phyloP scores from a whole-genome alignment of 2,113 vertebrate species.

The Pipa parva region DNA sequence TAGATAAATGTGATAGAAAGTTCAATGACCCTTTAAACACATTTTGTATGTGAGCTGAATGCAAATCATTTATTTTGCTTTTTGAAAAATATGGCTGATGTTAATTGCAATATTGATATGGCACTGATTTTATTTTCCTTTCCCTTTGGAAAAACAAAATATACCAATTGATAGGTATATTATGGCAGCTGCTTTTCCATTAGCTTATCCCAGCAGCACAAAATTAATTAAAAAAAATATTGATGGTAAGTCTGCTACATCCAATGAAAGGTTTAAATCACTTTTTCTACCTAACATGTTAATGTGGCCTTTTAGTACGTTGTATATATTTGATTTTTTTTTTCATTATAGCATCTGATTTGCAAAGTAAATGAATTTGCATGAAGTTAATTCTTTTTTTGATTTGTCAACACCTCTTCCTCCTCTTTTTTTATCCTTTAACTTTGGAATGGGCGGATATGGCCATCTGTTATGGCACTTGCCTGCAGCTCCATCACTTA shows the following conservation, averaged over 20 bases:
- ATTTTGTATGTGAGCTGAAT: background rate
- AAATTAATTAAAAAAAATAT: constrained; percentile 70
- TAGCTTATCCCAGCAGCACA: constrained; percentile 58
- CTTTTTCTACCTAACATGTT: too few relatives aligned
- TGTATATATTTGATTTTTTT: too few relatives aligned
- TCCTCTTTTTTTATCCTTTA: constrained; percentile 56
- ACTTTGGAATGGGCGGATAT: constrained; percentile 63
- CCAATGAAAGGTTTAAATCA: too few relatives aligned
- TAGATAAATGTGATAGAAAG: background rate
- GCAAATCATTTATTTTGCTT: background rate
- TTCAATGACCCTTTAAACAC: background rate
- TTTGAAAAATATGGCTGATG: background rate
- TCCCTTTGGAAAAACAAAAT: constrained; percentile 22
- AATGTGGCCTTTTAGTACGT: too few relatives aligned
- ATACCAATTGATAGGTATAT: constrained; percentile 58
- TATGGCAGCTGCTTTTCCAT: constrained; percentile 66
- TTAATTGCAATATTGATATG: background rate
- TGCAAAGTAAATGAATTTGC: constrained; percentile 66
- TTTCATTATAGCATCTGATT: constrained; percentile 62
- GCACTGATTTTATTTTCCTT: background rate
- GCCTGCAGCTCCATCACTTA: constrained; percentile 62
- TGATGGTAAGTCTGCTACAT: constrained; percentile 57
- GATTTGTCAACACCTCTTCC: constrained; percentile 70
- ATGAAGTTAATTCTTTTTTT: constrained; percentile 65
- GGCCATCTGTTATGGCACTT: constrained; percentile 65